Conservation (phyloP, 2,888 invertebrate genomes). For the Cephonodes hylas region DNA sequence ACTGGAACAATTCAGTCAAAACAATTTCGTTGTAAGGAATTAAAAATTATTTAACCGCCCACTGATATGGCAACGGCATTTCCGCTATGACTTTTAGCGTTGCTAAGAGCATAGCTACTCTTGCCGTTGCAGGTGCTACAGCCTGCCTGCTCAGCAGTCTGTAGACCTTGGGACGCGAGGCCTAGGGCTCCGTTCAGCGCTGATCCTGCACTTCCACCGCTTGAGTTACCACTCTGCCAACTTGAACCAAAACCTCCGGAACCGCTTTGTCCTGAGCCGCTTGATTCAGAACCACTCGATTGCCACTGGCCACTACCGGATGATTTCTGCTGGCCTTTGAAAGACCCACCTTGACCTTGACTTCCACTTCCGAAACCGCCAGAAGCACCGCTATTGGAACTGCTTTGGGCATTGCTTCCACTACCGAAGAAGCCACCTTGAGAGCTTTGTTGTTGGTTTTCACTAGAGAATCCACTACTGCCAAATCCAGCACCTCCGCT, state of each 20-base stretch:
- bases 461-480: neutral
- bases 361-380: slow-evolving; percentile 32
- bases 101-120: slow-evolving; percentile 64
- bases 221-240: neutral
- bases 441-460: neutral
- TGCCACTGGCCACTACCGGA: slow-evolving; percentile 23
- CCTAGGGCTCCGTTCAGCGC: slow-evolving; percentile 55
- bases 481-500: neutral
- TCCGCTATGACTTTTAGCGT: slow-evolving; percentile 66
- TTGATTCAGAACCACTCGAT: slow-evolving; percentile 16
- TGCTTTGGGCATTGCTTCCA: too few species aligned
- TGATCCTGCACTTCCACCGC: slow-evolving; percentile 30
- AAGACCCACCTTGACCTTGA: neutral
- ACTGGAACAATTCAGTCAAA: too few species aligned
- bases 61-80: slow-evolving; percentile 67
- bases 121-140: slow-evolving; percentile 65
- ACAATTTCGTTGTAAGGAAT: too few species aligned
- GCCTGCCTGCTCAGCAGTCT: slow-evolving; percentile 39
- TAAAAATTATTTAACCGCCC: slow-evolving; percentile 47
- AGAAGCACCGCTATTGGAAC: neutral
- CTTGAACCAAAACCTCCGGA: neutral
- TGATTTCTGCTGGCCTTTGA: slow-evolving; percentile 10
- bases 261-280: neutral
- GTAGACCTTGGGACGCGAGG: slow-evolving; percentile 57
- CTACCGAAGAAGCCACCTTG: too few species aligned